A percentile compares a stretch with the other conserved stretches of the same genome.
Evolutionary conservation across 1,140 invertebrate genomes (phyloP).

Genomic region (Plutomurus gul): DNA sequence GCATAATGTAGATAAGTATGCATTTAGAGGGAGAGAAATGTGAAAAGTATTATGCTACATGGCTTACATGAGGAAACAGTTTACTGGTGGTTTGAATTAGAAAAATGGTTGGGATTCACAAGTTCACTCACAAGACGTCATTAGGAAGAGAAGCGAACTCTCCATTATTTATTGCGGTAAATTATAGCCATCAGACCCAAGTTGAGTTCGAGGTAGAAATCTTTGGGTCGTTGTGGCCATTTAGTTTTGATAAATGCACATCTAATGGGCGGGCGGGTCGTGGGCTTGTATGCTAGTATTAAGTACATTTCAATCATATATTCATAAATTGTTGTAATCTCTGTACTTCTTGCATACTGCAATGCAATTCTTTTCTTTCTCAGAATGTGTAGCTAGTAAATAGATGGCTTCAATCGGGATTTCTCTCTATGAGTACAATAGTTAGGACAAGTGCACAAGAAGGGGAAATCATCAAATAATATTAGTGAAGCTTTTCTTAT

Average conservation of each 20-base stretch:
- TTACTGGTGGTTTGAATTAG: neutral
- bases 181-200: conserved; percentile 31
- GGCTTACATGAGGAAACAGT: neutral
- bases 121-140: neutral
- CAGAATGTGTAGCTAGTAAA: neutral
- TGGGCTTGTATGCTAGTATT: conserved; percentile 39
- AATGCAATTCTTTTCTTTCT: neutral
- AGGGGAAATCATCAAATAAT: too few relatives aligned
- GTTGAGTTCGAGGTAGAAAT: conserved; percentile 2
- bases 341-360: neutral
- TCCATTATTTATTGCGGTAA: conserved; percentile 40
- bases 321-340: neutral
- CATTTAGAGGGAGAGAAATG: neutral
- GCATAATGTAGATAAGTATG: too few relatives aligned
- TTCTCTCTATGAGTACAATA: too few relatives aligned
- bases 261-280: conserved; percentile 44
- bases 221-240: conserved; percentile 29
- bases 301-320: conserved; percentile 45
- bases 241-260: conserved; percentile 44
- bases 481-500: too few relatives aligned
- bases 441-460: neutral
- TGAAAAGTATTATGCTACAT: neutral
- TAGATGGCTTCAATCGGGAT: neutral
- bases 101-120: neutral
- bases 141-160: conserved; percentile 25